Evolutionary conservation across 2,888 invertebrate genomes (phyloP).

Genomic region (Melieria crassipennis): DNA sequence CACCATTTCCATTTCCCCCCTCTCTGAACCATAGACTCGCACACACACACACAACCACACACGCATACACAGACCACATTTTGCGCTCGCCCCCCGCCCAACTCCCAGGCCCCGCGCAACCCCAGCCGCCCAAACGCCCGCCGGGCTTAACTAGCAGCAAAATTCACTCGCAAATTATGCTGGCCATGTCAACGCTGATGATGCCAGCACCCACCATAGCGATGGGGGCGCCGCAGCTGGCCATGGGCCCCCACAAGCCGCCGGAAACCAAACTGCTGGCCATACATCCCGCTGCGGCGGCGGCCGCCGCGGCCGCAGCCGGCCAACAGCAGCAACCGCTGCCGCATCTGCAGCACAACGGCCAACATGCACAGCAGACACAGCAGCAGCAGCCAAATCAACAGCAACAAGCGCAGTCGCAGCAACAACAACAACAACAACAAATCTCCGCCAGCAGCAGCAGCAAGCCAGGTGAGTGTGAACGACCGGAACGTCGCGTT

Average conservation of each 20-base stretch:
- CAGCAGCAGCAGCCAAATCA: slow-evolving; percentile 53
- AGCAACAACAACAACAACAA: slow-evolving; percentile 53
- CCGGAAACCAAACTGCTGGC: slow-evolving; percentile 66
- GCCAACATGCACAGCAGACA: slow-evolving; percentile 49
- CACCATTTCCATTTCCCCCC: not conserved
- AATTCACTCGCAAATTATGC: slow-evolving; percentile 63
- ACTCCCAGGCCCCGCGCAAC: not conserved
- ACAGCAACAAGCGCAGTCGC: slow-evolving; percentile 50
- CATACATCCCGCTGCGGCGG: slow-evolving; percentile 60
- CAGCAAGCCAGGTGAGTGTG: slow-evolving; percentile 63
- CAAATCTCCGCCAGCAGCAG: slow-evolving; percentile 58
- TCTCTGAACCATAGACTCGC: too few species aligned
- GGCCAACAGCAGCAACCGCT: slow-evolving; percentile 53
- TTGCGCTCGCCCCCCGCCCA: not conserved
- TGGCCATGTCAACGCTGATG: slow-evolving; percentile 67
- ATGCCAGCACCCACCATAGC: slow-evolving; percentile 67
- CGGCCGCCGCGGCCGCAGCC: slow-evolving; percentile 53
- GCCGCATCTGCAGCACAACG: slow-evolving; percentile 46
- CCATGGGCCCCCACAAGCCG: slow-evolving; percentile 66
- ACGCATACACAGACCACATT: slow-evolving; percentile 15
- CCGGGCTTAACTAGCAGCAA: slow-evolving; percentile 41
- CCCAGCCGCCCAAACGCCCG: slow-evolving; percentile 4
- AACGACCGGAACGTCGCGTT: slow-evolving; percentile 5
- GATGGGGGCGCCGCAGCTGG: slow-evolving; percentile 65
- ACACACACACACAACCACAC: slow-evolving; percentile 17